A percentile compares a stretch with the other conserved stretches of the same genome.
Conservation (phyloP, 2,113 vertebrate genomes). For the Tamias sibiricus region DNA sequence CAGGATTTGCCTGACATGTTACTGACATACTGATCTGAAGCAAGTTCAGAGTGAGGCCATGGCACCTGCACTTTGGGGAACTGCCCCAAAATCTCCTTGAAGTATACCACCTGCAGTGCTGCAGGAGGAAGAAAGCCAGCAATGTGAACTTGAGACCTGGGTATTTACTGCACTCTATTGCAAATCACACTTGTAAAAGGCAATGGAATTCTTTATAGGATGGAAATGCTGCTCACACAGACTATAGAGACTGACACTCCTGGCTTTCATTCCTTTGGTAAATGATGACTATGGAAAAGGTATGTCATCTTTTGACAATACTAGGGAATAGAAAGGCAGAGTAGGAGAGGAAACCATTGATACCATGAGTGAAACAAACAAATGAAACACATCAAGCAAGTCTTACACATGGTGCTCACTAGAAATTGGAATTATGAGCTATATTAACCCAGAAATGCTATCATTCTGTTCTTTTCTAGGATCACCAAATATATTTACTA, state of each 20-base stretch:
- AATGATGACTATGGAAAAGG: conserved; percentile 54
- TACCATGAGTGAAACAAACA: conserved; percentile 64
- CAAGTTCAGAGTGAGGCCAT: conserved; percentile 58
- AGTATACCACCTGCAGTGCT: background rate
- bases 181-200: conserved; percentile 53
- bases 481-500: conserved; percentile 60
- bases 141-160: background rate
- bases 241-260: conserved; percentile 77
- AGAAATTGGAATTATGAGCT: conserved; percentile 62
- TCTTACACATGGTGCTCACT: conserved; percentile 63
- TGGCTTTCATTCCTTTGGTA: conserved; percentile 56
- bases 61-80: conserved; percentile 33
- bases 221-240: conserved; percentile 70
- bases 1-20: conserved; percentile 40
- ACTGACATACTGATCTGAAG: conserved; percentile 43
- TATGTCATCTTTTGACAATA: conserved; percentile 66
- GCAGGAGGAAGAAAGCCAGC: conserved; percentile 16
- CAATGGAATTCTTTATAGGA: conserved; percentile 47
- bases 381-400: conserved; percentile 75
- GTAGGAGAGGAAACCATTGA: conserved; percentile 61
- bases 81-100: conserved; percentile 46
- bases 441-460: conserved; percentile 44
- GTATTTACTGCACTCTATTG: background rate
- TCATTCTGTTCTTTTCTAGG: conserved; percentile 59
- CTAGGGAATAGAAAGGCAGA: background rate